A percentile compares a stretch with the other conserved stretches of the same genome.
phyloP scores from a whole-genome alignment of 2,797 vertebrate species.

The Mionectes olivaceus region DNA sequence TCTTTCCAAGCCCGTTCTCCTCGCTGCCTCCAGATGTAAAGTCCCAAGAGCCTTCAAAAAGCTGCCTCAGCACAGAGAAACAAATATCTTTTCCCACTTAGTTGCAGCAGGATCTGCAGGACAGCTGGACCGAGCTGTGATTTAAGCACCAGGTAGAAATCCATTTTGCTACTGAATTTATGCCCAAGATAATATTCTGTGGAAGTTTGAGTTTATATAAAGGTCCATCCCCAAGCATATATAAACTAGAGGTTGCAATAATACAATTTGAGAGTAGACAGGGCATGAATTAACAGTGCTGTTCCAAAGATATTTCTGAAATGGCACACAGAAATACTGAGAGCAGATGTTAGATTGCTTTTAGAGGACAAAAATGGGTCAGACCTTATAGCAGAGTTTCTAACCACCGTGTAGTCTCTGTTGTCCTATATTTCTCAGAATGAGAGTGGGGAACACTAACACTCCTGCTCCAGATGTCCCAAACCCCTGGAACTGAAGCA shows the following conservation, averaged over 20 bases:
- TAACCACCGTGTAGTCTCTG: not conserved
- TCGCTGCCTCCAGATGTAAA: not conserved
- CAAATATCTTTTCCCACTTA: not conserved
- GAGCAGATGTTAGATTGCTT: slow-evolving; percentile 66
- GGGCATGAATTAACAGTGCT: slow-evolving; percentile 41
- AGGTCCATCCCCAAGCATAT: slow-evolving; percentile 26
- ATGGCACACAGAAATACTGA: slow-evolving; percentile 45
- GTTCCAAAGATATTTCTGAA: slow-evolving; percentile 54
- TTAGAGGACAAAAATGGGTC: slow-evolving; percentile 63
- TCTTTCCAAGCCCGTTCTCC: not conserved
- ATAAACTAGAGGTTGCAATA: slow-evolving; percentile 19
- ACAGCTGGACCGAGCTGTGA: not conserved
- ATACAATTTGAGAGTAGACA: slow-evolving; percentile 6
- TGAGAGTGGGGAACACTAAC: not conserved
- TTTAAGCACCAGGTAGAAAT: not conserved
- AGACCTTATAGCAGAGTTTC: slow-evolving; percentile 50
- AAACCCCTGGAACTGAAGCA: not conserved
- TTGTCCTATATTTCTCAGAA: slow-evolving; percentile 44
- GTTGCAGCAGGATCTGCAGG: not conserved
- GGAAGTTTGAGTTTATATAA: slow-evolving; percentile 25
- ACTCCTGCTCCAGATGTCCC: not conserved
- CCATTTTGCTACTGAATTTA: slow-evolving; percentile 4
- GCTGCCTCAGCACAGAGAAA: not conserved
- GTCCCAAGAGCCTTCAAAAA: not conserved
- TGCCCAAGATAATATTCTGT: slow-evolving; percentile 1